Base-by-base conservation (phyloP, 2,113 vertebrate genomes). In the Erpornis zantholeuca region DNA sequence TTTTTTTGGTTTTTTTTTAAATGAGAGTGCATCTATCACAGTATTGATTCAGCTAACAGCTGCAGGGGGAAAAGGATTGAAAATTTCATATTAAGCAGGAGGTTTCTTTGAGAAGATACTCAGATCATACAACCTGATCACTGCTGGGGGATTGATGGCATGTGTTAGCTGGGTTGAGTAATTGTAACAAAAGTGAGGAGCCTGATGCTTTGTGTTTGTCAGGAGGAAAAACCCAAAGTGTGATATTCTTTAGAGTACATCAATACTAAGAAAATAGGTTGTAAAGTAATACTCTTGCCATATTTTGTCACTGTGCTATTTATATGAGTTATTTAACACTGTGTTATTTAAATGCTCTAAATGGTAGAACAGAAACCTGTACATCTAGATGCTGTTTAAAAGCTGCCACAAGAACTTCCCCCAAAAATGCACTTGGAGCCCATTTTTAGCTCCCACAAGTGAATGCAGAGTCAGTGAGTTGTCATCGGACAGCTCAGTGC, bases 21-120 rank as follows among this genome's bases (percentile, higher is more conserved):
- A 59, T 90, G 61, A 97, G 96, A 97, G 82, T 90, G 87, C 94
- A 90, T 97, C 94, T 96, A 56, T 98, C 97, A 97, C 78, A 60
- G 81, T 96, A 98, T 98, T 97, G 97, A 98, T 98, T 98, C 96
- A 93, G 76, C 77, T 82, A 81, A 61, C 38, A 86, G 56, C 68
- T 92, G 84, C 76, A 93, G 78, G 56, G 9, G 25, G 13, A 14
- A 27, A 88, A 40, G 81, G 92, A 76, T 82, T 76, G 80, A 87
- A 90, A 97, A 97, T 94, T 94, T 97, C 81, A 97, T 72, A 97
- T 98, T 95, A 95, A 95, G 82, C 80, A 36, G 35, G 60, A 35
- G 33, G 16, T 91, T 97, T 97, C 92, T 94, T 95, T 86, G 49
- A 97, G 95, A 70, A 90, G 63, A 88, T 79, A 91, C n/a, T 96